Conservation (phyloP, 2,797 vertebrate species). For the Acanthurus leucopareius region DNA sequence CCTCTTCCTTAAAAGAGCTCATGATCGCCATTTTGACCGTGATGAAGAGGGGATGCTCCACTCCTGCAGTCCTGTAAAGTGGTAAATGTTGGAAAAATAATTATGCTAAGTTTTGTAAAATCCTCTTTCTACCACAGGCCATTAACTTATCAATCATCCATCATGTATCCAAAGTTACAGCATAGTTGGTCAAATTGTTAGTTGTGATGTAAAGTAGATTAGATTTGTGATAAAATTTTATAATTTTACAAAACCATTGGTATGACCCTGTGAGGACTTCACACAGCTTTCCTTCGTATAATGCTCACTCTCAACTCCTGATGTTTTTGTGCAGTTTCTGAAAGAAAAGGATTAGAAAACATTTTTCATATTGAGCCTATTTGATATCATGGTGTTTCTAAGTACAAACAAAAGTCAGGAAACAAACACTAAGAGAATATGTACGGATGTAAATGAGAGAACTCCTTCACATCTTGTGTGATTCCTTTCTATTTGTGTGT, state of each 20-base stretch:
- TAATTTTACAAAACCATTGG: not conserved
- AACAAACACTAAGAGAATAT: conserved; percentile 10
- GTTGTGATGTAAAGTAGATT: no score
- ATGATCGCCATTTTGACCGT: no score
- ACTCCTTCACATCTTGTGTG: conserved; percentile 3
- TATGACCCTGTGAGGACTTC: not conserved
- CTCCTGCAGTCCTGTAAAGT: no score
- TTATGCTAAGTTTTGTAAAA: no score
- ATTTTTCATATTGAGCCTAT: not conserved
- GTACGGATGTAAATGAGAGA: conserved; percentile 27
- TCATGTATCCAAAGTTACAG: no score
- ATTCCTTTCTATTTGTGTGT: conserved; percentile 23
- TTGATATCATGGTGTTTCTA: not conserved
- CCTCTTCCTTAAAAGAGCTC: no score
- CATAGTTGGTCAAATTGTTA: no score
- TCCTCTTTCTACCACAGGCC: no score
- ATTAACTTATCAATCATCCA: no score
- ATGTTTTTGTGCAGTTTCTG: not conserved
- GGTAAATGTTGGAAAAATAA: no score
- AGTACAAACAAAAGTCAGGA: conserved; percentile 6
- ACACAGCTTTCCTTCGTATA: not conserved
- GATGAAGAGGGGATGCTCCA: no score
- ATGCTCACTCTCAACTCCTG: not conserved
- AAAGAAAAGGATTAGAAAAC: conserved; percentile 14
- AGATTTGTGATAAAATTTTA: not conserved